A percentile compares a stretch with the other conserved stretches of the same genome.
These are phyloP conservation scores for Dastarcus helophoroides DNA, from an alignment of 2,888 invertebrate species.

Conservation along the genomic window DNA sequence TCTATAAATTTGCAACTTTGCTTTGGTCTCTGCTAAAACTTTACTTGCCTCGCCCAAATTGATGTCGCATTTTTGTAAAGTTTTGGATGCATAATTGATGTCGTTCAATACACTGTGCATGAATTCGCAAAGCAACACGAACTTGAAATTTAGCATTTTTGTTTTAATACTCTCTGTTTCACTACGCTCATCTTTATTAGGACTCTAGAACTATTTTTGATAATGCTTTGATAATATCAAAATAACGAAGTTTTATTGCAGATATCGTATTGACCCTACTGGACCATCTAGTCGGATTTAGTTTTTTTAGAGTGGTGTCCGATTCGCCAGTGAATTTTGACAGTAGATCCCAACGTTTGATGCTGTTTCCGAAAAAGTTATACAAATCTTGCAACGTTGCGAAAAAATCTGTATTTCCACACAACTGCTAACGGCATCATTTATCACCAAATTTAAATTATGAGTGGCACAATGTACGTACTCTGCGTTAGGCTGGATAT, in stretches of 20 bases:
- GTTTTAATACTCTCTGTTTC: slow-evolving; percentile 12
- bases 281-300: slow-evolving; percentile 26
- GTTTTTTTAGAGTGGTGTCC: slow-evolving; percentile 19
- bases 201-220: slow-evolving; percentile 16
- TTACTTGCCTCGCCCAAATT: too few relatives aligned
- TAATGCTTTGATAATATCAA: slow-evolving; percentile 17
- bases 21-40: slow-evolving; percentile 17
- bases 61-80: slow-evolving; percentile 16
- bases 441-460: slow-evolving; percentile 17
- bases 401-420: slow-evolving; percentile 14
- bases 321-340: slow-evolving; percentile 18
- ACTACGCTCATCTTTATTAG: slow-evolving; percentile 11
- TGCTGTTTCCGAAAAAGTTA: slow-evolving; percentile 20
- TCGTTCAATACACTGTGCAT: slow-evolving; percentile 4
- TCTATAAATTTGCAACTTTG: slow-evolving; percentile 15
- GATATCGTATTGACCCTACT: slow-evolving; percentile 19
- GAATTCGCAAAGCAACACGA: slow-evolving; percentile 5
- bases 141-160: slow-evolving; percentile 10
- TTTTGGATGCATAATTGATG: slow-evolving; percentile 5
- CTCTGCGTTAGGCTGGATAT: slow-evolving; percentile 12
- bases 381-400: slow-evolving; percentile 15
- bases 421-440: slow-evolving; percentile 12
- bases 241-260: slow-evolving; percentile 18
- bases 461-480: slow-evolving; percentile 10
- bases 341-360: slow-evolving; percentile 21